A percentile compares a stretch with the other conserved stretches of the same genome.
These are phyloP conservation scores for Penaeus japonicus DNA, from an alignment of 1,140 invertebrate species.

Conservation along the genomic window DNA sequence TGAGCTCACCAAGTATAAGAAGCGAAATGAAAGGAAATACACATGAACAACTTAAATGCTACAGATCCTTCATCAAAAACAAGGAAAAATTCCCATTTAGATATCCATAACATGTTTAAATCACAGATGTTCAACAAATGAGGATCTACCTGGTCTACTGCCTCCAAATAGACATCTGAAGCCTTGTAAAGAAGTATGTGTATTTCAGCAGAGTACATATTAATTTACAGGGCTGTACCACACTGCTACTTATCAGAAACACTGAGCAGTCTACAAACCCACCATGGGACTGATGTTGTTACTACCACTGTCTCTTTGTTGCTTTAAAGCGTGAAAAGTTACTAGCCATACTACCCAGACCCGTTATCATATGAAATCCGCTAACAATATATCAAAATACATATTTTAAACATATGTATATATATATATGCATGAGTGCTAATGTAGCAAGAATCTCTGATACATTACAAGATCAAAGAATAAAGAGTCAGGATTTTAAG, in stretches of 20 bases:
- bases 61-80: not conserved
- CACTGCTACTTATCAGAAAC: not conserved
- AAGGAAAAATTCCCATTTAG: not conserved
- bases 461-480: no score
- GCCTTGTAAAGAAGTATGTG: slow-evolving; percentile 30
- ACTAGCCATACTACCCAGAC: no score
- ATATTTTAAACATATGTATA: no score
- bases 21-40: not conserved
- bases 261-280: no score
- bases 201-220: slow-evolving; percentile 15
- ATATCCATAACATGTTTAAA: not conserved
- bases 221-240: not conserved
- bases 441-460: no score
- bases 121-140: not conserved
- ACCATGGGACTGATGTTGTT: not conserved
- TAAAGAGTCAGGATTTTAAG: no score
- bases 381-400: no score
- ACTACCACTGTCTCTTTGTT: not conserved
- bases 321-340: no score
- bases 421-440: no score
- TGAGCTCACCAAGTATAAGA: slow-evolving; percentile 16
- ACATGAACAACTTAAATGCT: not conserved
- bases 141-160: slow-evolving; percentile 28
- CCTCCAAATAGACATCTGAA: slow-evolving; percentile 34
- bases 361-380: no score